phyloP scores from a whole-genome alignment of 2,888 invertebrate genomes.

The Drosophila picticornis region DNA sequence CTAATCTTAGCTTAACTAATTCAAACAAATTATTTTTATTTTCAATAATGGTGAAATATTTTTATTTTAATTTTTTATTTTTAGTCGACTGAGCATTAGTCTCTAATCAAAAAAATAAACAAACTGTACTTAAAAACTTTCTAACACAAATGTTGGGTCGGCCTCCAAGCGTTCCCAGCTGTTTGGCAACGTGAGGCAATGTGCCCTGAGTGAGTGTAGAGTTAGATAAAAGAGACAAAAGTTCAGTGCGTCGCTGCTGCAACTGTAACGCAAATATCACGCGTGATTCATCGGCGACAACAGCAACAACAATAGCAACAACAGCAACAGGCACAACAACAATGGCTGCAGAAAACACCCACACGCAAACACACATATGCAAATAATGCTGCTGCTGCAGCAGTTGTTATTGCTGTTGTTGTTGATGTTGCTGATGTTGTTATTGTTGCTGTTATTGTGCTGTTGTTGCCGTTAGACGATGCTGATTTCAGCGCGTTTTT shows the following conservation, averaged over 20 bases:
- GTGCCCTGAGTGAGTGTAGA: not conserved
- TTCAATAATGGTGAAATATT: not conserved
- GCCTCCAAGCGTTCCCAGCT: not conserved
- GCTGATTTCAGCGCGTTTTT: constrained; percentile 54
- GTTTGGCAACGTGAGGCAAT: too few species aligned
- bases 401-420: not conserved
- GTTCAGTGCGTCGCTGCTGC: constrained; percentile 50
- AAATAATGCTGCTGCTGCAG: constrained; percentile 44
- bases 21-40: not conserved
- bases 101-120: not conserved
- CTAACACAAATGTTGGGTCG: not conserved
- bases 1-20: too few species aligned
- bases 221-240: constrained; percentile 49
- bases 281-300: constrained; percentile 73
- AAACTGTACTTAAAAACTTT: not conserved
- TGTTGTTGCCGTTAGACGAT: constrained; percentile 56
- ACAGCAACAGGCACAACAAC: constrained; percentile 23
- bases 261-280: constrained; percentile 67
- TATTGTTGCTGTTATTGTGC: not conserved
- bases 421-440: constrained; percentile 40
- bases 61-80: not conserved
- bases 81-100: not conserved
- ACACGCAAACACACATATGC: constrained; percentile 61
- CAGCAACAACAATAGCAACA: constrained; percentile 17
- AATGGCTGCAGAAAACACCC: constrained; percentile 52